phyloP scores from a whole-genome alignment of 2,888 invertebrate species.

The Hemithea aestivaria region DNA sequence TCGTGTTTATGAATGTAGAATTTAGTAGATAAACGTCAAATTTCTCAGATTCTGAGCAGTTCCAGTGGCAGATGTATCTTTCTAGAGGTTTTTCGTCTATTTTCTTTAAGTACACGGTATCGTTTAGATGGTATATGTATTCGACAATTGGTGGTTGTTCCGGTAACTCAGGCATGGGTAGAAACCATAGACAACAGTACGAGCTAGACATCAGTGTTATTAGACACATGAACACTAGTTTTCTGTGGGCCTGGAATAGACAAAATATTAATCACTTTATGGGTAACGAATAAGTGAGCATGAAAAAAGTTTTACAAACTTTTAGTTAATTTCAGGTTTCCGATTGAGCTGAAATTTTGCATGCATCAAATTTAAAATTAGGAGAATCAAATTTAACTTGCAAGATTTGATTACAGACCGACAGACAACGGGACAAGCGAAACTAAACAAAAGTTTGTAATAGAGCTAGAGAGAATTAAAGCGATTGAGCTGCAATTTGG shows the following conservation, averaged over 20 bases:
- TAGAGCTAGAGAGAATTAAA: too few species aligned
- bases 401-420: too few species aligned
- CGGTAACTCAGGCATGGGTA: conserved; percentile 55
- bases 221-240: conserved; percentile 84
- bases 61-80: conserved; percentile 63
- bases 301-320: too few species aligned
- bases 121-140: conserved; percentile 54
- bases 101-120: conserved; percentile 50
- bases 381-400: too few species aligned
- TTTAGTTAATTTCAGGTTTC: too few species aligned
- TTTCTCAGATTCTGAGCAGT: conserved; percentile 39
- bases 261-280: neutral
- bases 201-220: conserved; percentile 82
- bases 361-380: too few species aligned
- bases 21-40: conserved; percentile 59
- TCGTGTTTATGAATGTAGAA: conserved; percentile 46
- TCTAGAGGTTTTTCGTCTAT: conserved; percentile 39
- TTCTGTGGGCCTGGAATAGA: conserved; percentile 76
- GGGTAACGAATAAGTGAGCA: too few species aligned
- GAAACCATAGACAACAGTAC: conserved; percentile 84
- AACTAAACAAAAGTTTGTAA: too few species aligned
- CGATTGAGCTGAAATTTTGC: too few species aligned
- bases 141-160: conserved; percentile 8
- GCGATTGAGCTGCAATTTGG: too few species aligned
- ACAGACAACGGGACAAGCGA: too few species aligned